Evolutionary conservation across 2,797 vertebrate species (phyloP).

Genomic region (Cuculus canorus): DNA sequence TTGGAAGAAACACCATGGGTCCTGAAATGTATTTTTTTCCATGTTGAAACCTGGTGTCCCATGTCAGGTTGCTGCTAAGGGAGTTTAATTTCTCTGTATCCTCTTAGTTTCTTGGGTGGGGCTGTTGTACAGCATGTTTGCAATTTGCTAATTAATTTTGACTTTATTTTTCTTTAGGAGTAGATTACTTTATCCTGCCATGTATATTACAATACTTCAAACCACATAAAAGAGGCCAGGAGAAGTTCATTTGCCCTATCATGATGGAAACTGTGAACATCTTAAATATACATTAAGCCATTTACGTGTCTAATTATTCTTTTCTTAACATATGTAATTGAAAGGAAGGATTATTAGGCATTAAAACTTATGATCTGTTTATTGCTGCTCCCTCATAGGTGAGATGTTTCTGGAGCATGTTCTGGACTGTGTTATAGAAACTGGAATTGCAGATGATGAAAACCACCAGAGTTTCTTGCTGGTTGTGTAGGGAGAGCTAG

Average conservation of each 20-base stretch:
- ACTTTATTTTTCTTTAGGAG: conserved; percentile 1
- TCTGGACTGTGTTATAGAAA: conserved; percentile 10
- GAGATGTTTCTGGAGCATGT: neutral
- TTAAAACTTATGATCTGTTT: conserved; percentile 9
- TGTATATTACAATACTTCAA: conserved; percentile 21
- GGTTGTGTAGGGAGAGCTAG: neutral
- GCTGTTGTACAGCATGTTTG: neutral
- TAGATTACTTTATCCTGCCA: neutral
- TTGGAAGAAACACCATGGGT: neutral
- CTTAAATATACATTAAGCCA: conserved; percentile 25
- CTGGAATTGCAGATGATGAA: neutral
- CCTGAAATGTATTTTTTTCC: neutral
- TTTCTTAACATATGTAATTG: conserved; percentile 5
- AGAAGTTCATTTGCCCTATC: conserved; percentile 24
- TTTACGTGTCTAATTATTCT: conserved; percentile 18
- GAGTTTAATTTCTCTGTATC: neutral
- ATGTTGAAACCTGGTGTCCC: accelerated
- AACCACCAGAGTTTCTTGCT: conserved; percentile 10
- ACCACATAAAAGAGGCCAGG: conserved; percentile 44
- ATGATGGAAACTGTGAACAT: neutral
- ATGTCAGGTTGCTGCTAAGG: neutral
- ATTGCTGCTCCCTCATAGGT: conserved; percentile 12
- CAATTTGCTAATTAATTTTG: conserved; percentile 37
- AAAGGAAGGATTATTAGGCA: neutral
- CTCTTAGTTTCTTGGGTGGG: neutral